Evolutionary conservation across 2,888 invertebrate species (phyloP), one percentile per base, ranked within the genome.

Genomic region (Apamea sordens): DNA sequence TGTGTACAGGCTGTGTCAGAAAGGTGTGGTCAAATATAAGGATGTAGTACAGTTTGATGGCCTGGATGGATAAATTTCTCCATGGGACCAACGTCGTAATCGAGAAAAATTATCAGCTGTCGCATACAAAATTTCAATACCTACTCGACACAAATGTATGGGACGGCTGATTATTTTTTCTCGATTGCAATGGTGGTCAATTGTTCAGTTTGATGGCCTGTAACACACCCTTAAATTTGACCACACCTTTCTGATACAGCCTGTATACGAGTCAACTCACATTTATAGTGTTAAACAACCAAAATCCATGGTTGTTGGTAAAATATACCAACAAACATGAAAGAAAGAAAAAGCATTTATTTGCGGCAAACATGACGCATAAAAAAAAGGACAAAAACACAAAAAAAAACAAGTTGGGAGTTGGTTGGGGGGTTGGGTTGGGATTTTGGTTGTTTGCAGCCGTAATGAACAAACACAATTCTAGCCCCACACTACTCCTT

Each of bases 401-500:
- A n/a, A n/a, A n/a, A n/a, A n/a, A n/a, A n/a, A n/a, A n/a, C n/a
- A n/a, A n/a, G n/a, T n/a, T n/a, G n/a, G n/a, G n/a, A n/a, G n/a
- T n/a, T n/a, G n/a, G n/a, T n/a, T n/a, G n/a, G n/a, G n/a, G n/a
- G n/a, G n/a, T n/a, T n/a, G n/a, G n/a, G n/a, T n/a, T n/a, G n/a
- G n/a, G 5, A 64, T 64, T 64, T 78, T 24, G 24, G 21, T 65
- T 56, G 64, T 53, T 32, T 53, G 28, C 18, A n/a, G 53, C 44
- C 50, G 13, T 77, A 13, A 36, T n/a, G 21, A 36, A 36, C 24
- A 18, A 18, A 44, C 44, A 11, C 36, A 79, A 56, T 41, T 24
- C 32, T 13, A 65, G 24, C 18, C 59, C n/a, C 76, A 44, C 15
- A 77, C 24, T 64, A 13, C 21, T 50, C 7, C 84, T 21, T 44